Conservation (phyloP, 2,797 vertebrate genomes). For the Acanthornis magna region DNA sequence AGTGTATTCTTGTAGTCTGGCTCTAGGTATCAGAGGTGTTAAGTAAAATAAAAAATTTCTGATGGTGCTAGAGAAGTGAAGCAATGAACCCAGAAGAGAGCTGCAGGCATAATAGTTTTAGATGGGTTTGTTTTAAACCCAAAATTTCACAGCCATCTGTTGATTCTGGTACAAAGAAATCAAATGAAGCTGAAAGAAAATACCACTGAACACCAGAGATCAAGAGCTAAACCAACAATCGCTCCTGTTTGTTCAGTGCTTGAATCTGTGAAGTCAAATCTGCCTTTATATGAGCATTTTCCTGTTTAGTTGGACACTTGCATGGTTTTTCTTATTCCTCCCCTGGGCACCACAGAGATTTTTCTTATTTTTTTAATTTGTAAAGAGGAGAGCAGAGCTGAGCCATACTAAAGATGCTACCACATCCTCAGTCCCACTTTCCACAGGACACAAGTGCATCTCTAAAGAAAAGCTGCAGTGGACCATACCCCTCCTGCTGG, state of each 20-base stretch:
- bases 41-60: not conserved
- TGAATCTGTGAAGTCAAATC: not conserved
- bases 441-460: not conserved
- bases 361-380: not conserved
- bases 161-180: conserved; percentile 6
- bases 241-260: not conserved
- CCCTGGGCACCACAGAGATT: not conserved
- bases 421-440: not conserved
- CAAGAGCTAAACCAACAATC: not conserved
- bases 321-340: not conserved
- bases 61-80: not conserved
- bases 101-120: not conserved
- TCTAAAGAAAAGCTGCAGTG: not conserved
- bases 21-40: not conserved
- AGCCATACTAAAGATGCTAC: not conserved
- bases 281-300: not conserved
- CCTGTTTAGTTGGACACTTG: not conserved
- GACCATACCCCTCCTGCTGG: not conserved
- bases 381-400: not conserved
- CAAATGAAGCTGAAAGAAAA: not conserved
- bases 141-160: not conserved
- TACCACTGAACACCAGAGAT: not conserved
- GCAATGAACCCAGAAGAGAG: not conserved
- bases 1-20: not conserved
- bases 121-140: not conserved